phyloP scores from a whole-genome alignment of 2,888 invertebrate genomes.

The Calameuta filiformis region DNA sequence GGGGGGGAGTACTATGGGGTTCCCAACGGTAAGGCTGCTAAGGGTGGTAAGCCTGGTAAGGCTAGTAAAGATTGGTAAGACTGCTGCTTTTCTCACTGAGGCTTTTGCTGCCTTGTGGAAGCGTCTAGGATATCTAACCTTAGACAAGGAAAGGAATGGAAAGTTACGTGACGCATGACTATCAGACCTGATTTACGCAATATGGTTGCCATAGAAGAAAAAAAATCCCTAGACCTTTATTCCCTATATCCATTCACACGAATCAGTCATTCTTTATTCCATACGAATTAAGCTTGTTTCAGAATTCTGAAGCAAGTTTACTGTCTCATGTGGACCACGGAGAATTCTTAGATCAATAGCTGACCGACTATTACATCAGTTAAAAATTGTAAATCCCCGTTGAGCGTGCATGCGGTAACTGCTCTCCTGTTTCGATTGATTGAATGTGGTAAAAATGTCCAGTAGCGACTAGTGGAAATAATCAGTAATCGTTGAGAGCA shows the following conservation, averaged over 20 bases:
- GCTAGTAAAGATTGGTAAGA: neutral
- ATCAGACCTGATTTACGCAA: neutral
- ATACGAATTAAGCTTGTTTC: neutral
- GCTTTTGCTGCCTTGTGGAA: neutral
- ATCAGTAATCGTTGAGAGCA: neutral
- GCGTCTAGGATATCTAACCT: neutral
- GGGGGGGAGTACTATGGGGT: neutral
- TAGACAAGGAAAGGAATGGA: neutral
- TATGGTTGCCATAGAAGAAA: neutral
- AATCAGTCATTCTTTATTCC: neutral
- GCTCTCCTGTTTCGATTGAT: neutral
- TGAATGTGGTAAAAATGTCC: neutral
- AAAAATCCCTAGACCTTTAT: neutral
- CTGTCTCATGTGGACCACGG: neutral
- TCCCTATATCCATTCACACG: neutral
- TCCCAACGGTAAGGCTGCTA: neutral
- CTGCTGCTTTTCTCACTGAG: neutral
- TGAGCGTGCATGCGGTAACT: constrained; percentile 15
- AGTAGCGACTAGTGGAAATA: neutral
- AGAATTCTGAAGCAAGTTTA: no score
- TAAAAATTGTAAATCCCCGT: constrained; percentile 9
- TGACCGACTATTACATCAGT: neutral
- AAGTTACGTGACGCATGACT: neutral
- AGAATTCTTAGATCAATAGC: neutral
- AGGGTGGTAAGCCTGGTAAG: neutral